These are phyloP conservation scores for Drosophila paramelanica DNA, from an alignment of 2,888 invertebrate genomes.

Conservation along the genomic window DNA sequence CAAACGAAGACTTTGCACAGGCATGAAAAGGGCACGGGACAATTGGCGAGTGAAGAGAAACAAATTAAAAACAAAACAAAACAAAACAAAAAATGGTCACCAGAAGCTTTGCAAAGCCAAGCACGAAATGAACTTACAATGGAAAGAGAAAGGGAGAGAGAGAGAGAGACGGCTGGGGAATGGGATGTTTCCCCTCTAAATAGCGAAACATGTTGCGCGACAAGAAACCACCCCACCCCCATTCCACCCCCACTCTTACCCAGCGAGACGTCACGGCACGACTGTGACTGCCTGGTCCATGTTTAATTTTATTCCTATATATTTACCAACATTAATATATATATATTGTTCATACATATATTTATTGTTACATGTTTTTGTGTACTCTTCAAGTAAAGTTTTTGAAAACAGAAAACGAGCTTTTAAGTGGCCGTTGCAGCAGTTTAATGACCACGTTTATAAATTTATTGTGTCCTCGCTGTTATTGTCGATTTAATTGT, in stretches of 20 bases:
- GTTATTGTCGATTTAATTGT: constrained; percentile 38
- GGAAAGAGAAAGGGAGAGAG: not conserved
- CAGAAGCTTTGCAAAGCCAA: constrained; percentile 36
- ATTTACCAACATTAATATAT: not conserved
- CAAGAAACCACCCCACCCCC: constrained; percentile 39
- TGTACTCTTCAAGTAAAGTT: constrained; percentile 18
- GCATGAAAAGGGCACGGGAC: constrained; percentile 19
- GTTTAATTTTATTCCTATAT: constrained; percentile 47
- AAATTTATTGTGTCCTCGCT: constrained; percentile 19
- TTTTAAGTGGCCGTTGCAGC: constrained; percentile 52
- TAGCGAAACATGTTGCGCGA: constrained; percentile 58
- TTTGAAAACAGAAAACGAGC: constrained; percentile 46
- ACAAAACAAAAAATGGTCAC: constrained; percentile 52
- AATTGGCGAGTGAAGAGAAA: constrained; percentile 9
- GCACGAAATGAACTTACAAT: constrained; percentile 53
- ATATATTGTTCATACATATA: constrained; percentile 22
- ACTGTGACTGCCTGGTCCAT: constrained; percentile 55
- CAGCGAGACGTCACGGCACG: constrained; percentile 41
- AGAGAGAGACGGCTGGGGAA: not conserved
- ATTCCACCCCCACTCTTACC: not conserved
- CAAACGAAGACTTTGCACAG: constrained; percentile 71
- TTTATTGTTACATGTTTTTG: constrained; percentile 21
- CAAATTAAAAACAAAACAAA: too few relatives aligned
- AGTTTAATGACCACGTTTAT: constrained; percentile 51
- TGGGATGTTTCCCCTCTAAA: not conserved